Evolutionary conservation across 1,140 invertebrate genomes (phyloP), one percentile per base, ranked within the genome.

Genomic region (Adelges cooleyi): DNA sequence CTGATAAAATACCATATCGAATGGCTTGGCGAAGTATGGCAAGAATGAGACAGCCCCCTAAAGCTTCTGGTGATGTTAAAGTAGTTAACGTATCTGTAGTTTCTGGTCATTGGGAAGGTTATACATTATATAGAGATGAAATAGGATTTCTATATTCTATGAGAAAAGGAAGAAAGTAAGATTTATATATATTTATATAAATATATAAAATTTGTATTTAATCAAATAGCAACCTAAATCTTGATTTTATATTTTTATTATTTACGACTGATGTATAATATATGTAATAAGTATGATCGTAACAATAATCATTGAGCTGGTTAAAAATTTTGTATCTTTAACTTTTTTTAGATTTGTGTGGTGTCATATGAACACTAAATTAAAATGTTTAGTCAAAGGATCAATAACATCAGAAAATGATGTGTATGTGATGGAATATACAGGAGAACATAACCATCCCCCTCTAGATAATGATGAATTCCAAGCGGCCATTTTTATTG

Each of bases 11-110:
- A 33, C 56, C 56, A 20, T 62, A 62, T 62, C 25, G 56, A 29
- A 48, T 62, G 56, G 56, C 56, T 18, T 62, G 56, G 56, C 56
- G 56, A 9, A 62, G 56, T 33, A 62, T 62, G 56, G 56, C 56
- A 5, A 62, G 56, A 33, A 48, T 42, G 15, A 46, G 56, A 48
- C 56, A 48, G 46, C 56, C 56, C 33, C 27, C 56, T 48, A 62
- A 62, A 62, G 11, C 25, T 29, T 48, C 42, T 62, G 56, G 56
- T 15, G 42, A 62, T 46, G 17, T 48, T 48, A 62, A 48, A 62
- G 11, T 48, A 46, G 42, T 48, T 15, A 29, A 22, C 22, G 56
- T 62, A 8, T 33, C 11, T 9, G 56, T 62, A 8, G 18, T 62
- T 33, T 62, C 56, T 15, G 56, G 13, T 2, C 18, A 46, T 2